Percentiles rank a stretch among this genome's conserved stretches.
phyloP scores from a whole-genome alignment of 2,888 invertebrate species.

The Tipula confusa region DNA sequence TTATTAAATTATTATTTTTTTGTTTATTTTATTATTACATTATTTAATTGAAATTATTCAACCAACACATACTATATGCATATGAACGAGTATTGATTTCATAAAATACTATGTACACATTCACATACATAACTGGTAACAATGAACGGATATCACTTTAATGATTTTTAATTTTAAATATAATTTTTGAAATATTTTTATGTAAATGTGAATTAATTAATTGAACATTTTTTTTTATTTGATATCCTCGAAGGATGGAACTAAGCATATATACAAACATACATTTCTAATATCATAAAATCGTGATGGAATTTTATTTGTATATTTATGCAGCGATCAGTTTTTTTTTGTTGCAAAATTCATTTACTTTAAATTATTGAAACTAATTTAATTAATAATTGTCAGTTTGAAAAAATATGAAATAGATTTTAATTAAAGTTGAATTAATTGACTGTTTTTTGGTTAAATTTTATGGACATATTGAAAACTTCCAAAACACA shows the following conservation, averaged over 20 bases:
- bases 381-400: too few relatives aligned
- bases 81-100: neutral
- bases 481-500: too few relatives aligned
- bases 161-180: neutral
- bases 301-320: neutral
- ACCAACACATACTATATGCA: neutral
- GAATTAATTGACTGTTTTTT: too few relatives aligned
- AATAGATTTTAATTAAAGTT: too few relatives aligned
- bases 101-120: neutral
- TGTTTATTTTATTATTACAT: neutral
- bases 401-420: too few relatives aligned
- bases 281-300: neutral
- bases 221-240: neutral
- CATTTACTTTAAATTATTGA: too few relatives aligned
- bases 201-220: neutral
- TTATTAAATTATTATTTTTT: neutral
- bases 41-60: neutral
- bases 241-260: neutral
- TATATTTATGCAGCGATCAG: too few relatives aligned
- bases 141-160: slow-evolving; percentile 20
- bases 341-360: too few relatives aligned
- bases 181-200: neutral
- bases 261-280: too few relatives aligned
- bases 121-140: neutral
- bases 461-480: too few relatives aligned